Evolutionary conservation across 2,797 vertebrate species (phyloP).

Genomic region (Crocodylus rhombifer): DNA sequence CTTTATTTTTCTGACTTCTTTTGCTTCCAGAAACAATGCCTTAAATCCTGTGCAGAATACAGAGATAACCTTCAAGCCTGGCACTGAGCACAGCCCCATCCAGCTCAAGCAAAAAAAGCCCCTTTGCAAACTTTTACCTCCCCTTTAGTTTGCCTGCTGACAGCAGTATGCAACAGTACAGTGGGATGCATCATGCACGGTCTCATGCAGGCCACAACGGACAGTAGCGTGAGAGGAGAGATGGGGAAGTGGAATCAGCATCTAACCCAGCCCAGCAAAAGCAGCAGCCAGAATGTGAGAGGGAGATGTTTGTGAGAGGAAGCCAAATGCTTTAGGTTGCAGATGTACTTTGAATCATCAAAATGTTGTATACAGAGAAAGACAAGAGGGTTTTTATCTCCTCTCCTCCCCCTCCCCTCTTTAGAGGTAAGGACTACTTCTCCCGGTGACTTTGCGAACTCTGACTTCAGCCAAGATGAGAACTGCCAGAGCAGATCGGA

Average conservation of each 20-base stretch:
- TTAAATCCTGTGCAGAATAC: conserved; percentile 81
- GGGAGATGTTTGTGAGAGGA: not conserved
- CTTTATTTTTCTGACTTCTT: conserved; percentile 84
- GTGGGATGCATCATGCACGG: not conserved
- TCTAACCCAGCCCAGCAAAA: not conserved
- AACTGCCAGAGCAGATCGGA: not conserved
- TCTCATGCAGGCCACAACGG: not conserved
- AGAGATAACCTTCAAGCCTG: fast-evolving
- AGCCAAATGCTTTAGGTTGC: not conserved
- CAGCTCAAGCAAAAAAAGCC: not conserved
- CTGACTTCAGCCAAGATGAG: not conserved
- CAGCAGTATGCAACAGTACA: not conserved
- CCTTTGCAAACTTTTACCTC: not conserved
- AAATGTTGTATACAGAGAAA: too few species aligned
- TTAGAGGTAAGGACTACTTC: not conserved
- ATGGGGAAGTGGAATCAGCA: not conserved
- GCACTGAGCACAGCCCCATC: not conserved
- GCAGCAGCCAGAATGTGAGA: not conserved
- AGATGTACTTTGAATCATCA: too few species aligned
- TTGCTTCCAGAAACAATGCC: conserved; percentile 84
- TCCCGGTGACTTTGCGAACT: not conserved
- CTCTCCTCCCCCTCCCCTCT: too few species aligned
- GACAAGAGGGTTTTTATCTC: too few species aligned
- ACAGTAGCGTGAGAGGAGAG: not conserved
- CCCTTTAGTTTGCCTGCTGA: not conserved